Evolutionary conservation across 2,113 vertebrate genomes (phyloP).

Genomic region (Hirundichthys speculiger): DNA sequence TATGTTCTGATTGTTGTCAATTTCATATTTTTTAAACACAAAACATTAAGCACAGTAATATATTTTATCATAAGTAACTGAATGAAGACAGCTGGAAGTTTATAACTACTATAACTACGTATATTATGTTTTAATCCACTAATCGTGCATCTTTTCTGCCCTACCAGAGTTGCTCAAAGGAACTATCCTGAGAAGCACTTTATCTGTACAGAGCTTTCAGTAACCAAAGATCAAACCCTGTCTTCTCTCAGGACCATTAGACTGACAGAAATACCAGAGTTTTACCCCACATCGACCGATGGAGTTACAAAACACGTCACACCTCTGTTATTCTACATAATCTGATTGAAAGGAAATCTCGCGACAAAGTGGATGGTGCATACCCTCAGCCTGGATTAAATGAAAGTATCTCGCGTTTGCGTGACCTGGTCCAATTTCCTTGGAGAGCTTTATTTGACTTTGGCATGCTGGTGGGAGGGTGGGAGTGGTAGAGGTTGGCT

Average conservation of each 20-base stretch:
- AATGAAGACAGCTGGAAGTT: too few species aligned
- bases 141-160: too few species aligned
- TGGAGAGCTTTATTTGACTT: conserved; percentile 61
- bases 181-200: neutral
- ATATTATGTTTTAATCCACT: too few species aligned
- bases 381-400: conserved; percentile 23
- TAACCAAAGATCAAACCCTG: conserved; percentile 36
- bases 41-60: too few species aligned
- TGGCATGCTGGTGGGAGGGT: conserved; percentile 42
- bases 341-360: conserved; percentile 66
- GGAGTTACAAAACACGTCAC: conserved; percentile 70
- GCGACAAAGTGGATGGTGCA: conserved; percentile 44
- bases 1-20: too few species aligned
- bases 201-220: conserved; percentile 1
- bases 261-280: conserved; percentile 33
- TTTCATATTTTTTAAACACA: too few species aligned
- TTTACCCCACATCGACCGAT: conserved; percentile 41
- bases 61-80: too few species aligned
- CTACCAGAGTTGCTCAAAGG: too few species aligned
- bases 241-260: conserved; percentile 22
- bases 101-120: too few species aligned
- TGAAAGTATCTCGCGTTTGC: conserved; percentile 47
- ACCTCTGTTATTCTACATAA: conserved; percentile 61
- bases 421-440: conserved; percentile 57
- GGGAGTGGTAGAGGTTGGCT: conserved; percentile 45